phyloP scores from a whole-genome alignment of 1,140 invertebrate species.

The Drosophila rufa region DNA sequence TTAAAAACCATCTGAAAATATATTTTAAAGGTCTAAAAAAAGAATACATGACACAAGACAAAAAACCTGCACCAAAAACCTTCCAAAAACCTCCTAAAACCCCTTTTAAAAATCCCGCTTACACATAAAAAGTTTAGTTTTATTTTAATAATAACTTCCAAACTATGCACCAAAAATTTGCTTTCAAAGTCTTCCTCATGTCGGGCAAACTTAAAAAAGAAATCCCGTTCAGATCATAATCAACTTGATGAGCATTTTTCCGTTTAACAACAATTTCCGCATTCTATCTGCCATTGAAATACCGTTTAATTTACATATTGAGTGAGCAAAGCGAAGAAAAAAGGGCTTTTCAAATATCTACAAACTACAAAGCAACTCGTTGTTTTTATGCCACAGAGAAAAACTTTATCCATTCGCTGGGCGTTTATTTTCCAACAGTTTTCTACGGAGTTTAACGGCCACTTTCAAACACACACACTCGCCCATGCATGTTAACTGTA shows the following conservation, averaged over 20 bases:
- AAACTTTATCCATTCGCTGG: conserved; percentile 65
- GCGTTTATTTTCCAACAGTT: conserved; percentile 65
- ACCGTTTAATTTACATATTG: conserved; percentile 50
- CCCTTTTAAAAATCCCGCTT: background rate
- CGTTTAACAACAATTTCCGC: conserved; percentile 42
- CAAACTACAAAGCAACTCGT: conserved; percentile 58
- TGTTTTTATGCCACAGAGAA: conserved; percentile 52
- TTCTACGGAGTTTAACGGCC: conserved; percentile 24
- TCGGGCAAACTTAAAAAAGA: conserved; percentile 1
- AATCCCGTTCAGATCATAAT: conserved; percentile 35
- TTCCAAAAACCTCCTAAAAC: too few species aligned
- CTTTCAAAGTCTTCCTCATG: background rate
- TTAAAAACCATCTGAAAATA: too few species aligned
- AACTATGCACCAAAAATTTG: conserved; percentile 7
- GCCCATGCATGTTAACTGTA: conserved; percentile 7
- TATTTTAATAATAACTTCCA: background rate
- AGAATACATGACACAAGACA: too few species aligned
- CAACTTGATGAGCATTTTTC: conserved; percentile 33
- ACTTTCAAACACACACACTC: conserved; percentile 24
- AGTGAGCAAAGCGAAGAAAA: conserved; percentile 27
- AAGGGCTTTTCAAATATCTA: conserved; percentile 50
- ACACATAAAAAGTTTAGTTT: background rate
- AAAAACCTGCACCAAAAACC: too few species aligned
- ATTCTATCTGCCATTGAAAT: conserved; percentile 40
- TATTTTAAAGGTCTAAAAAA: too few species aligned